Base-by-base conservation (phyloP, 2,797 vertebrate species). In the Sciurus vulgaris region DNA sequence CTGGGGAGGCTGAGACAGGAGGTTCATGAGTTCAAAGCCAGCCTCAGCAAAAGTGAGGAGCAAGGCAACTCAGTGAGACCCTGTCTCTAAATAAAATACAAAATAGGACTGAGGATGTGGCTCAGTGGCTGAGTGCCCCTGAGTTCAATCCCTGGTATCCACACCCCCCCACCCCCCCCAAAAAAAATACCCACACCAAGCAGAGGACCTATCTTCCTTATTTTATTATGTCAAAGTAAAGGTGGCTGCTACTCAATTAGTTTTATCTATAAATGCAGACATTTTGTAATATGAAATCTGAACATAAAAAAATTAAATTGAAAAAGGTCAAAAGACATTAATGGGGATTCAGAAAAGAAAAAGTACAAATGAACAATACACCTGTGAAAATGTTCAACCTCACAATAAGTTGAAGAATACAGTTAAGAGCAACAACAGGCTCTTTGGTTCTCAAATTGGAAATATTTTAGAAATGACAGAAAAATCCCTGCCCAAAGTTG, bases 271-370 rank as follows among this genome's bases (percentile, higher is more conserved):
- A 69, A 54, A 69, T 18, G 59, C 0, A 85, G 51, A 59, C 20
- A 90, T n/a, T 85, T 94, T 28, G 35, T 38, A 72, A 86, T 74
- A 51, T 14, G 26, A 79, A 70, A 54, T 7, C 28, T 86, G 63
- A 86, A 81, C 26, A 1, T 86, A 54, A 54, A 84, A 74, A 85
- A 30, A 88, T 86, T 86, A 72, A 72, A 65, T 1, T 67, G 54
- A 88, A 96, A 96, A 54, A 33, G 14, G 56, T 26, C 47, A 70
- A 90, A 51, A 81, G 4, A 54, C 28, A 30, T 7, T 15, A 95
- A 59, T 44, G n/a, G 30, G 41, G 7, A 33, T 65, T 90, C 89
- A 86, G 82, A 56, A 91, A 91, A 89, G 38, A 78, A 96, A 67
- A 89, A n/a, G 22, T 69, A 33, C 7, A 59, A 20, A 63, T 78